Conservation (phyloP, 2,113 vertebrate genomes). For the Furnarius figulus region DNA sequence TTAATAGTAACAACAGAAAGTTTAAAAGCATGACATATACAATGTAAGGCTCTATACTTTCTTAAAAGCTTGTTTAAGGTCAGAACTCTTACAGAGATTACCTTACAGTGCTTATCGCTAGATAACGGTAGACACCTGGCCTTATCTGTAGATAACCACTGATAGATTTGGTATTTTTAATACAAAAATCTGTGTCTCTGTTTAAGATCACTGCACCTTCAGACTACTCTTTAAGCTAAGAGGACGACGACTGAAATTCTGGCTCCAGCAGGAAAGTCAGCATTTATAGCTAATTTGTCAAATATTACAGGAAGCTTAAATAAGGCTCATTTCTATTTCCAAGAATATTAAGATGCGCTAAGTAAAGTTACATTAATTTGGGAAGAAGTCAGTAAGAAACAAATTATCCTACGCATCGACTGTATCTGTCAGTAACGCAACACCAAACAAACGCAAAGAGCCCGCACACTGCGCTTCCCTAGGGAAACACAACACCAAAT, state of each 20-base stretch:
- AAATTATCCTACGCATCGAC: background rate
- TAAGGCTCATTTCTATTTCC: background rate
- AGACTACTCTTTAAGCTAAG: background rate
- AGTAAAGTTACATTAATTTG: background rate
- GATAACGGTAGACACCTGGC: background rate
- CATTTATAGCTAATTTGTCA: background rate
- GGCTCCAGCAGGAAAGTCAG: background rate
- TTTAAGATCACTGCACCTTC: background rate
- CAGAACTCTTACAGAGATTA: background rate
- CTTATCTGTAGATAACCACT: background rate
- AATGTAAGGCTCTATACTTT: background rate
- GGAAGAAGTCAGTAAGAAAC: background rate
- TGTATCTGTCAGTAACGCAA: rapidly evolving
- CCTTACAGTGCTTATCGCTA: background rate
- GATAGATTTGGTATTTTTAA: background rate
- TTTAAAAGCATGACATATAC: rapidly evolving
- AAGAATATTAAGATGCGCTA: background rate
- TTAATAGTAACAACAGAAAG: background rate
- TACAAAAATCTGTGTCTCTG: background rate
- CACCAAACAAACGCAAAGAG: background rate
- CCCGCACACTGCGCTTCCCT: background rate
- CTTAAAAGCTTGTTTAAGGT: background rate
- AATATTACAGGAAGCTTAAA: background rate
- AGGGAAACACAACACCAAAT: background rate
- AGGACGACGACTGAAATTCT: background rate